Evolutionary conservation across 2,888 invertebrate genomes (phyloP).

Genomic region (Ctenicera cuprea): DNA sequence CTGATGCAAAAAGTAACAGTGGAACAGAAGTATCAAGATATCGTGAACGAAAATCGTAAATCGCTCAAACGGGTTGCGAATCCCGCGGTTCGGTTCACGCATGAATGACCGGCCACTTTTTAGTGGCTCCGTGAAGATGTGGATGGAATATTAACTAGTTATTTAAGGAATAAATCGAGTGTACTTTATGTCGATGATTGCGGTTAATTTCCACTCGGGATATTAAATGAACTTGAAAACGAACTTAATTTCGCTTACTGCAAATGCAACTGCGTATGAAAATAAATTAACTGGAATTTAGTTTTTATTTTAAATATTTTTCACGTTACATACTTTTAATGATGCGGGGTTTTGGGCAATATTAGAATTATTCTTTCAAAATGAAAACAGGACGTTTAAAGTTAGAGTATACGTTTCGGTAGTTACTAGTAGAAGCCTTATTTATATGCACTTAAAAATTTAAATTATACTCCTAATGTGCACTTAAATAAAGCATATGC

Average conservation of each 20-base stretch:
- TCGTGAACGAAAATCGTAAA: conserved; percentile 66
- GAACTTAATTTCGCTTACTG: conserved; percentile 31
- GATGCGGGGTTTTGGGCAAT: too few species aligned
- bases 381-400: too few species aligned
- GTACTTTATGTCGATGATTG: conserved; percentile 51
- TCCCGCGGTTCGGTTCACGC: conserved; percentile 60
- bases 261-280: not conserved
- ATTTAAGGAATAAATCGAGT: conserved; percentile 52
- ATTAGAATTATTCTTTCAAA: too few species aligned
- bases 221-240: conserved; percentile 41
- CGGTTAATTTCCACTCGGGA: conserved; percentile 47
- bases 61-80: conserved; percentile 60
- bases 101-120: conserved; percentile 61
- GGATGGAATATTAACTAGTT: conserved; percentile 56
- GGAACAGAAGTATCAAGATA: conserved; percentile 64
- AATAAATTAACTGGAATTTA: not conserved
- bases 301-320: not conserved
- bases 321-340: too few species aligned
- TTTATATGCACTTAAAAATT: too few species aligned
- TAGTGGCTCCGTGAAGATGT: conserved; percentile 55
- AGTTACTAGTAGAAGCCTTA: too few species aligned
- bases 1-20: conserved; percentile 17
- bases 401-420: too few species aligned
- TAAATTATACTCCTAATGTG: too few species aligned
- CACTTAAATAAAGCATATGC: too few species aligned